Evolutionary conservation across 2,888 invertebrate genomes (phyloP).

Genomic region (Azorinus chamasolen): DNA sequence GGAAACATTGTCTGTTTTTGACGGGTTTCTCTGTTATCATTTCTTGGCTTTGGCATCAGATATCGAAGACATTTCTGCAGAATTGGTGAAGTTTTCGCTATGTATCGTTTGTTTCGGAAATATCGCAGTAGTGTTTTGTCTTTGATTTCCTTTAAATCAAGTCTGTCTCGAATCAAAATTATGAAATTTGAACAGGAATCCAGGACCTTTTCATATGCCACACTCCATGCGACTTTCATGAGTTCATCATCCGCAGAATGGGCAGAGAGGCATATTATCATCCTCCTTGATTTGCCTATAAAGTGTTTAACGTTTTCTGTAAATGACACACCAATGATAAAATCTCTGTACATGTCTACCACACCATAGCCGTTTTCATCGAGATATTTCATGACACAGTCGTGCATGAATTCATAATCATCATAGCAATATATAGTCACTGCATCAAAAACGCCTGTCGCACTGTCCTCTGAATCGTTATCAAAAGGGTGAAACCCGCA

Average conservation of each 20-base stretch:
- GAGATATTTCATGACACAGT: background rate
- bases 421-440: no score
- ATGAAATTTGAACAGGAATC: background rate
- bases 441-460: background rate
- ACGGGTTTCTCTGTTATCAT: no score
- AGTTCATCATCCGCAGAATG: background rate
- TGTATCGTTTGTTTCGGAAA: background rate
- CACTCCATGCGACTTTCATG: background rate
- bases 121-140: background rate
- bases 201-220: background rate
- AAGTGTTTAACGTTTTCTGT: conserved; percentile 1
- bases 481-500: background rate
- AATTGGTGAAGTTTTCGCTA: background rate
- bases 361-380: background rate
- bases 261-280: background rate
- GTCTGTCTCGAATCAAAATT: background rate
- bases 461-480: background rate
- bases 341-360: conserved; percentile 7
- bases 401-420: no score
- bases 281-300: background rate
- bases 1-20: no score
- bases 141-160: no score
- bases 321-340: conserved; percentile 2
- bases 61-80: conserved; percentile 5
- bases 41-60: conserved; percentile 7